phyloP scores from a whole-genome alignment of 2,888 invertebrate species.

The Dynastes maya region DNA sequence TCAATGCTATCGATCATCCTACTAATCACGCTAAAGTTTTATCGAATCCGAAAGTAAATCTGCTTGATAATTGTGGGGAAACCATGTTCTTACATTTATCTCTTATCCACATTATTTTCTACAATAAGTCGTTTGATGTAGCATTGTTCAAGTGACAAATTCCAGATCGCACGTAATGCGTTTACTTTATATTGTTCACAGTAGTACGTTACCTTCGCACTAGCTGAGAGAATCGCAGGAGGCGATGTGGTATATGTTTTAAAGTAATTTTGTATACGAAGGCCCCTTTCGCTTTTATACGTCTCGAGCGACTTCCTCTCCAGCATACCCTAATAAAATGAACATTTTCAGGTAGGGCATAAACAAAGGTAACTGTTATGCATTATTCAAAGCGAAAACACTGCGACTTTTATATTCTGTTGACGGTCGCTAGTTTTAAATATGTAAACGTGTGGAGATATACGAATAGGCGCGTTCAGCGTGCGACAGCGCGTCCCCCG shows the following conservation, averaged over 20 bases:
- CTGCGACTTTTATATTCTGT: slow-evolving; percentile 49
- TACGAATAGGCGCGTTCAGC: slow-evolving; percentile 8
- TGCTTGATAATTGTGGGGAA: no score
- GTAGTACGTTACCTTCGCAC: neutral
- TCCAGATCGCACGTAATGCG: neutral
- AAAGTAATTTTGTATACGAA: slow-evolving; percentile 50
- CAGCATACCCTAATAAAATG: slow-evolving; percentile 51
- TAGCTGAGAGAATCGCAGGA: slow-evolving; percentile 5
- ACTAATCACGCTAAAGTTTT: no score
- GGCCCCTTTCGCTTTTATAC: slow-evolving; percentile 49
- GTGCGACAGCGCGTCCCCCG: no score
- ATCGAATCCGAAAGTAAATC: no score
- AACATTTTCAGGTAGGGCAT: slow-evolving; percentile 52
- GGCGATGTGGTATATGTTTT: slow-evolving; percentile 50
- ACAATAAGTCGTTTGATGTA: no score
- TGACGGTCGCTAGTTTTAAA: slow-evolving; percentile 47
- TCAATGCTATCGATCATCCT: no score
- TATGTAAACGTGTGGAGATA: slow-evolving; percentile 33
- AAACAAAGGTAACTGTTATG: slow-evolving; percentile 50
- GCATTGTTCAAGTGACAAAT: no score
- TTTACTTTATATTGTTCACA: neutral
- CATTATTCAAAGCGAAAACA: slow-evolving; percentile 49
- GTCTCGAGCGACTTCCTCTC: slow-evolving; percentile 50
- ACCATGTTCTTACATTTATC: no score
- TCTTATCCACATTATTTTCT: no score